A percentile compares a stretch with the other conserved stretches of the same genome.
These are phyloP conservation scores for Drosophila atroscutellata DNA, from an alignment of 2,888 invertebrate genomes.

Conservation along the genomic window DNA sequence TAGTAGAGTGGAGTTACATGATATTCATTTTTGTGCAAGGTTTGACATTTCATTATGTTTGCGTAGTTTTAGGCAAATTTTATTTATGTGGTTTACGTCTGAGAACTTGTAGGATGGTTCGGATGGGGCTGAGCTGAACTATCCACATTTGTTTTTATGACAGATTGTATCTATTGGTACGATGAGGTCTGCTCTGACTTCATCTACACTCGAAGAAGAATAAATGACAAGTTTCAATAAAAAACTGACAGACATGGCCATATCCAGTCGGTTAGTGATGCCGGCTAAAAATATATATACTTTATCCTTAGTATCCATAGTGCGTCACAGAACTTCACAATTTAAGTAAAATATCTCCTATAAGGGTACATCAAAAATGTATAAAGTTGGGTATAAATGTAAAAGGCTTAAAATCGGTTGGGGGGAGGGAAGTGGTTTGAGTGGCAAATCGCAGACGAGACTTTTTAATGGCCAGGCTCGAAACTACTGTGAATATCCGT, in stretches of 20 bases:
- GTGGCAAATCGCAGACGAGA: constrained; percentile 35
- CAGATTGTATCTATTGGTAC: background rate
- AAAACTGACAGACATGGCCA: background rate
- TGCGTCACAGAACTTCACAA: background rate
- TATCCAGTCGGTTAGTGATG: background rate
- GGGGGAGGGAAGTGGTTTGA: background rate
- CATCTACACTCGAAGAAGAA: background rate
- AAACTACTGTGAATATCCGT: constrained; percentile 22
- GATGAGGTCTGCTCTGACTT: background rate
- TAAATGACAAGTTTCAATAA: background rate
- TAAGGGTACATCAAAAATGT: background rate
- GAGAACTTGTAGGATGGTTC: too few relatives aligned
- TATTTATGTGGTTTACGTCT: background rate
- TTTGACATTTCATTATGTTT: background rate
- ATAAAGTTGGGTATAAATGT: constrained; percentile 22
- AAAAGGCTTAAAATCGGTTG: background rate
- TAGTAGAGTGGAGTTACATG: background rate
- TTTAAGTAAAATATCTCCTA: background rate
- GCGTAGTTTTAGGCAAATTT: background rate
- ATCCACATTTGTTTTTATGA: background rate
- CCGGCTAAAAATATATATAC: background rate
- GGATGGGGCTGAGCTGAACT: background rate
- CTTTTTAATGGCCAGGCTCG: constrained; percentile 47
- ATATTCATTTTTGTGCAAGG: background rate
- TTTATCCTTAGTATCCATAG: background rate